Conservation (phyloP, 2,113 vertebrate species). For the Eubucco bourcierii region DNA sequence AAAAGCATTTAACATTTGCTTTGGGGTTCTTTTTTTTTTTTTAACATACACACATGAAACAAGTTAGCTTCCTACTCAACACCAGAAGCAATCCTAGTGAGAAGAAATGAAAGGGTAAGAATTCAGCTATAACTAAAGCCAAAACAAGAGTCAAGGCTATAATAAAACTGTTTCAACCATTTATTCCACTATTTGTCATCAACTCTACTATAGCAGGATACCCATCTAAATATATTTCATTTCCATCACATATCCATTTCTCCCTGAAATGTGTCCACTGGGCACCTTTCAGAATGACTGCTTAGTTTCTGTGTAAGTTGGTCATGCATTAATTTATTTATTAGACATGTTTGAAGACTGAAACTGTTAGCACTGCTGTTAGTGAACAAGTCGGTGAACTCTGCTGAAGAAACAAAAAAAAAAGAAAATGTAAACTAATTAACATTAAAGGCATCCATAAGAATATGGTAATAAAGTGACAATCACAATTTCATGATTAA, state of each 20-base stretch:
- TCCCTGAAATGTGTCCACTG: neutral
- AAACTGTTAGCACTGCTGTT: neutral
- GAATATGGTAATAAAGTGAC: neutral
- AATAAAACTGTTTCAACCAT: neutral
- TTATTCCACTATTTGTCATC: neutral
- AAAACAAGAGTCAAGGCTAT: rapidly evolving
- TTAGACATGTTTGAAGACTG: neutral
- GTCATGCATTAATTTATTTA: neutral
- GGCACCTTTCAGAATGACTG: neutral
- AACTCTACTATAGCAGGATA: neutral
- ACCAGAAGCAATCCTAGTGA: neutral
- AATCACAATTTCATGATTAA: neutral
- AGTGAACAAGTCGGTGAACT: neutral
- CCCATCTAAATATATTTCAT: neutral
- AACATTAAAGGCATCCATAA: neutral
- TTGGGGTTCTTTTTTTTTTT: neutral
- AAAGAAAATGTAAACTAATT: neutral
- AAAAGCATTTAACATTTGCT: neutral
- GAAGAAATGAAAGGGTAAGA: neutral
- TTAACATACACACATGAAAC: neutral
- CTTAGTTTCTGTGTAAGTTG: neutral
- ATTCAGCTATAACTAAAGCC: neutral
- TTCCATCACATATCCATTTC: neutral
- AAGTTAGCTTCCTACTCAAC: neutral
- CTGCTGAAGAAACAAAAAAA: neutral